Evolutionary conservation across 30 jellyfish, hydroid and myxozoan species (phyloP), one percentile per base, ranked within the genome.

Genomic region (Turritopsis dohrnii): DNA sequence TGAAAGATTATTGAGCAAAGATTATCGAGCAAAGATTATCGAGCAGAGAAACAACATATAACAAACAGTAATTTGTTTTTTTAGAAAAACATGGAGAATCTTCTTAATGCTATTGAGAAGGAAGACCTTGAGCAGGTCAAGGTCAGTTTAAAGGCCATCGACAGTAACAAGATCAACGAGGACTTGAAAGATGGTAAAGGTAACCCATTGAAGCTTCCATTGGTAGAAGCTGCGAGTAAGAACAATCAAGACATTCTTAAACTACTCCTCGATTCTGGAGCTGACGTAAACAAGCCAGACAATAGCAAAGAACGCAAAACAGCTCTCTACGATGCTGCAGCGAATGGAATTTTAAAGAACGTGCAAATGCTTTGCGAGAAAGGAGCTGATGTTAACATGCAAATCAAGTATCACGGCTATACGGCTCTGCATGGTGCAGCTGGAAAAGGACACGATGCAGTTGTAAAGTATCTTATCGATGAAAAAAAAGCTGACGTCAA

Each of bases 341-440:
- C 77, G 77, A n/a, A 23, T n/a, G 77, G 77, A 19, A 23, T n/a
- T 69, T 27, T 69, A 17, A 69, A 69, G 22, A 69, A 69, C 19
- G 77, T 69, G 16, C 28, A 69, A 69, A 7, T 69, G 30, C 77
- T 69, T n/a, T 23, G 28, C 19, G 77, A 69, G 22, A 69, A 69
- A 8, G 77, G 77, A 69, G 77, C 77, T 69, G 77, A 9, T 69
- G 77, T 27, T 69, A 69, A 69, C 19, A 16, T 7, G 8, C 9
- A 69, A 69, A 69, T 69, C 0, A 69, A 69, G 19, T n/a, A 69
- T 19, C 97, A 95, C 73, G 96, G 94, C n/a, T 95, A 95, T 84
- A 90, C 99, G 18, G 97, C 95, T 24, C 65, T 95, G 71, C 99
- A 95, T 74, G 83, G 97, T 28, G 99, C 99, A n/a, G 80, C 91